Percentiles rank a stretch among this genome's conserved stretches.
These are phyloP conservation scores for Cryptosula pallasiana DNA, from an alignment of 2,888 invertebrate genomes.

Conservation along the genomic window DNA sequence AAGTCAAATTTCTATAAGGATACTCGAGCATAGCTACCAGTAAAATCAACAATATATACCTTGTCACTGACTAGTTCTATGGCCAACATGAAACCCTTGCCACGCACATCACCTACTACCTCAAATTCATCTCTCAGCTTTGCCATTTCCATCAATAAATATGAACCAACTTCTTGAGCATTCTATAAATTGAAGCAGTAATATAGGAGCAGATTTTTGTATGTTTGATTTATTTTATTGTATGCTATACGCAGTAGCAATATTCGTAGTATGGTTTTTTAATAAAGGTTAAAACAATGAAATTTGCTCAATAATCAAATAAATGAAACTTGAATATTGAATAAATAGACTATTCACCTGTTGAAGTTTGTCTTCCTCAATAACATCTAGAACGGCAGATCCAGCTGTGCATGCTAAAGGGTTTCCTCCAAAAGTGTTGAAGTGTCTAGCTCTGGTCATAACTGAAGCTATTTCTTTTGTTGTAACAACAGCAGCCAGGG, in stretches of 20 bases:
- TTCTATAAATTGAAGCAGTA: conserved; percentile 59
- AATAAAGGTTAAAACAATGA: no score
- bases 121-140: conserved; percentile 61
- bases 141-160: conserved; percentile 71
- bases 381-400: conserved; percentile 83
- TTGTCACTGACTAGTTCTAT: conserved; percentile 71
- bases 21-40: no score
- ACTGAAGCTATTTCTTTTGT: conserved; percentile 78
- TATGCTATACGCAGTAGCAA: no score
- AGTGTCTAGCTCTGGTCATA: conserved; percentile 71
- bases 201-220: no score
- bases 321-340: no score
- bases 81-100: conserved; percentile 94
- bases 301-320: no score
- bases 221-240: no score
- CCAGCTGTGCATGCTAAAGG: conserved; percentile 84
- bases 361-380: conserved; percentile 30
- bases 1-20: no score
- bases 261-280: no score
- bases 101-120: conserved; percentile 86
- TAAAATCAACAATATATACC: no score
- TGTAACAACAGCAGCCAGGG: conserved; percentile 89
- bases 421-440: conserved; percentile 95
- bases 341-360: no score
- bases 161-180: conserved; percentile 69